Percentiles rank a stretch among this genome's conserved stretches.
phyloP scores from a whole-genome alignment of 2,113 vertebrate genomes.

The Callorhinus ursinus region DNA sequence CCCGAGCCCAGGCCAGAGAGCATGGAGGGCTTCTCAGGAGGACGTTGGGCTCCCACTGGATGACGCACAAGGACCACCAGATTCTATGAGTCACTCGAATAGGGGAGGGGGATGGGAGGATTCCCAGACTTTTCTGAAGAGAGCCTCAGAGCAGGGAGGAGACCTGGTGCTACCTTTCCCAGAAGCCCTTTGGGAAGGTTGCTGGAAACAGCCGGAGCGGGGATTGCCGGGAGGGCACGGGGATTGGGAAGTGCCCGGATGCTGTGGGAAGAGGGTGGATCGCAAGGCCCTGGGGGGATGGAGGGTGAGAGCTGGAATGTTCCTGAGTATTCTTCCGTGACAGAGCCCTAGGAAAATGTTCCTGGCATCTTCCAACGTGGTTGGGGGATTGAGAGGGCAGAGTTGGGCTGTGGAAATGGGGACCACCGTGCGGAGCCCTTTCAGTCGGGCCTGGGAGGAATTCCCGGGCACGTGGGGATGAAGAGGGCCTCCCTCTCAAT shows the following conservation, averaged over 20 bases:
- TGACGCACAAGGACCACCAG: background rate
- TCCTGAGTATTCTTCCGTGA: conserved; percentile 19
- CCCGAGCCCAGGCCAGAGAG: background rate
- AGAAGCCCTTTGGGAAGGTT: conserved; percentile 44
- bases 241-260: conserved; percentile 45
- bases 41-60: background rate
- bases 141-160: background rate
- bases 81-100: background rate
- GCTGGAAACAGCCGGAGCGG: conserved; percentile 3
- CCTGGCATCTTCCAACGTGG: background rate
- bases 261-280: conserved; percentile 46
- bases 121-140: conserved; percentile 27
- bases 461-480: background rate
- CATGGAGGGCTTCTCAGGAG: background rate
- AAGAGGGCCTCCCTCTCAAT: background rate
- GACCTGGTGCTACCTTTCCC: conserved; percentile 14
- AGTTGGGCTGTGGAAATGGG: background rate
- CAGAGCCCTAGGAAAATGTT: conserved; percentile 13
- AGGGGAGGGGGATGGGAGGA: background rate
- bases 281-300: background rate
- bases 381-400: background rate
- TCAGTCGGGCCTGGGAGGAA: background rate
- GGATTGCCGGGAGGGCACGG: conserved; percentile 5
- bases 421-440: background rate
- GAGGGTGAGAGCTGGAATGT: conserved; percentile 21